Evolutionary conservation across 2,113 vertebrate species (phyloP), one percentile per base, ranked within the genome.

Genomic region (Spheniscus mendiculus): DNA sequence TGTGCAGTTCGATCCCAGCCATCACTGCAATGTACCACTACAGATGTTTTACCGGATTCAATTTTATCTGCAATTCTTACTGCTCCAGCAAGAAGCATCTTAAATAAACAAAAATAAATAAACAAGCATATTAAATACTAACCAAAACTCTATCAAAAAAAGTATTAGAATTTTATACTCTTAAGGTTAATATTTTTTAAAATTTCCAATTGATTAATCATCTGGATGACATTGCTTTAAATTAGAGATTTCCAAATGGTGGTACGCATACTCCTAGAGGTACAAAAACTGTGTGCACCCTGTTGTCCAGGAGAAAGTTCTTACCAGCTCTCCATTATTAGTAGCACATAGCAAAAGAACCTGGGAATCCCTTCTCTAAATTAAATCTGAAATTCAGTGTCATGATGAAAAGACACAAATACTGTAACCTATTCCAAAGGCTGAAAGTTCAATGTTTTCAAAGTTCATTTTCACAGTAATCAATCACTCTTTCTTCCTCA

Each of bases 1-100:
- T 99, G 99, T 36, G 99, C 97, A 1, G 99, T 99, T 16, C 99
- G 95, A 96, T 99, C 99, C 99, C 99, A 99, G 29, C 99, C 99
- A 3, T 99, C 99, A 0, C 99, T 99, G 98, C 99, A 99, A 93
- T 99, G 99, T 20, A 99, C 99, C 97, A 99, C 99, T 61, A 99
- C 99, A 0, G 99, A 99, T 0, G 99, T 99, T 95, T 99, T 99
- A 67, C 99, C 99, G 5, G 99, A 99, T 83, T 99, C 99, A 58
- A 99, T 97, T 97, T 99, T 99, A 95, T 99, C 99, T 0, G 99
- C 99, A 34, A 99, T 98, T 89, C 99, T 98, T 34, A 99, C 98
- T 15, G 99, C 99, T 91, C 99, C 99, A 0, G 98, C 98, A 65
- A 99, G 98, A 63, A 99, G 98, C 96, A 99, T 98, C 99, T 99